phyloP scores from a whole-genome alignment of 2,113 vertebrate genomes.

The Hydrolagus affinis region DNA sequence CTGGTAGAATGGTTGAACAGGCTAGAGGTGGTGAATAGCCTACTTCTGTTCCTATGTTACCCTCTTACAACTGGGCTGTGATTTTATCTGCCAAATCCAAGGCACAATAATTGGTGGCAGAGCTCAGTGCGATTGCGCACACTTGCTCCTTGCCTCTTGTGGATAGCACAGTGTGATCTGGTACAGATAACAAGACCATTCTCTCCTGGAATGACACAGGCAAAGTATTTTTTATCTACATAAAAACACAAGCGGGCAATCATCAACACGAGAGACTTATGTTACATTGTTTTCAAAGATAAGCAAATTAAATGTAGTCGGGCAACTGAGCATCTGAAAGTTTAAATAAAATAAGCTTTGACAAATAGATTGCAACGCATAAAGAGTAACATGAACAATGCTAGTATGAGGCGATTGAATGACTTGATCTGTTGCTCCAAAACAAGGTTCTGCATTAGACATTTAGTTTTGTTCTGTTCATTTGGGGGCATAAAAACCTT shows the following conservation, averaged over 20 bases:
- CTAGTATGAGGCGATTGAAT: not conserved
- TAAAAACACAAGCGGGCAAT: not conserved
- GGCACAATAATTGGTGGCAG: not conserved
- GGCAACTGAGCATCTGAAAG: not conserved
- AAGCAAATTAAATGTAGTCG: conserved; percentile 10
- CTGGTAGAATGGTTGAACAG: no score
- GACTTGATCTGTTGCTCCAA: not conserved
- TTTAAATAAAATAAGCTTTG: not conserved
- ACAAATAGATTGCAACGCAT: not conserved
- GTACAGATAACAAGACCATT: no score
- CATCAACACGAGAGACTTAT: conserved; percentile 16
- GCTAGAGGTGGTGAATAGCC: no score
- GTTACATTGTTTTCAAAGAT: conserved; percentile 17
- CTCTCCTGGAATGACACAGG: no score
- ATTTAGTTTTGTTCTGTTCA: not conserved
- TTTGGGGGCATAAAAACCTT: not conserved
- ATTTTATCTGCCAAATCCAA: not conserved
- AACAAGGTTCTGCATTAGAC: not conserved
- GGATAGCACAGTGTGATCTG: not conserved
- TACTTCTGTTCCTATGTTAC: not conserved
- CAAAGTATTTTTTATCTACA: not conserved
- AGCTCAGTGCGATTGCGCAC: no score
- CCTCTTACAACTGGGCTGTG: not conserved
- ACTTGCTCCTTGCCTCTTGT: not conserved
- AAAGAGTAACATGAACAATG: not conserved